Base-by-base conservation (phyloP, 1,140 invertebrate species). In the Wasmannia auropunctata region DNA sequence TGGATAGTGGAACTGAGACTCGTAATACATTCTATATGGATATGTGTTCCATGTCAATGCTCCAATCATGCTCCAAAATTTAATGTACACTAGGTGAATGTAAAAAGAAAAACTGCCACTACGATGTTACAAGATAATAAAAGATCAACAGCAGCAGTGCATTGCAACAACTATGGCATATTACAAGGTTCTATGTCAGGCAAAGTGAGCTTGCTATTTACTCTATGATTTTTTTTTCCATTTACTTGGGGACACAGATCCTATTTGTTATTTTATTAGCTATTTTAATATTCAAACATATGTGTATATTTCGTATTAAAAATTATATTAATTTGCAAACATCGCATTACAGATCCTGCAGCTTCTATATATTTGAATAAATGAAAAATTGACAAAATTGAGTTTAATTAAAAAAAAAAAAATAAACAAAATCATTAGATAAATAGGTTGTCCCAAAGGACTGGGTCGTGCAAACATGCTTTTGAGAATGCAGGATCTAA, bases 131-230 rank as follows among this genome's bases (percentile, higher is more conserved):
- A 37, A 89, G 77, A 90, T 87, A 76, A 69, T 86, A 51, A 69
- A 88, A 86, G n/a, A 75, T 91, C 86, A 86, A 86, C 65, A 85
- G 84, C 89, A 80, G 72, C 90, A 90, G 70, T 60, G 87, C 89
- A 91, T 88, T 75, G 85, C 88, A 90, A 91, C 87, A 92, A 91
- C 79, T 88, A 86, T 67, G 46, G 87, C 79, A 69, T 83, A 86
- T 91, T 93, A 93, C 87, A 84, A 92, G 91, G 92, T 93, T 94
- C 92, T 91, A 91, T 92, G 91, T 93, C 89, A 88, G 91, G 91
- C 91, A 92, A 90, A 92, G 88, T 91, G 88, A 91, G 92, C 87
- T 88, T 81, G 83, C 74, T 51, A 80, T 88, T 84, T 37, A 65
- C 54, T 74, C 8, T 63, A 62, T 51, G 4, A n/a, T n/a, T n/a